Percentiles rank a stretch among this genome's conserved stretches.
Evolutionary conservation across 2,797 vertebrate species (phyloP).

Genomic region (Sebastes alutus): DNA sequence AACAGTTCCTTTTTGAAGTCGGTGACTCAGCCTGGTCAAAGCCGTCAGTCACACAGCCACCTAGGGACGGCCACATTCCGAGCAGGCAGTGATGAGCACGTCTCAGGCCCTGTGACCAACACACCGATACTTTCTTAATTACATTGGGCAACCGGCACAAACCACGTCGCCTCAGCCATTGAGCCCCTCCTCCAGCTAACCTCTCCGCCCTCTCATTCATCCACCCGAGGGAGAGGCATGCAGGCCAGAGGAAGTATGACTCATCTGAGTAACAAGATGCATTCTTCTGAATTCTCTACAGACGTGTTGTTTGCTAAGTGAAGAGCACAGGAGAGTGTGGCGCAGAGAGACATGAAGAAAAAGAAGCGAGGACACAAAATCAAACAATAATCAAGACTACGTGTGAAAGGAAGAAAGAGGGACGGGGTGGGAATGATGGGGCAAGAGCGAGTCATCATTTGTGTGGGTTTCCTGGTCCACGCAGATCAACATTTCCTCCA

Average conservation of each 20-base stretch:
- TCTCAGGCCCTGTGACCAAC: slow-evolving; percentile 41
- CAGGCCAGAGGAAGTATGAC: slow-evolving; percentile 88
- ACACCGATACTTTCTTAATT: slow-evolving; percentile 65
- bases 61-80: slow-evolving; percentile 40
- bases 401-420: slow-evolving; percentile 35
- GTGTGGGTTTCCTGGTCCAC: slow-evolving; percentile 69
- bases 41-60: slow-evolving; percentile 55
- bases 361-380: slow-evolving; percentile 25
- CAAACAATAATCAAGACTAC: slow-evolving; percentile 31
- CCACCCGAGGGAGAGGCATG: slow-evolving; percentile 80
- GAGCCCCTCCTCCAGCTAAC: slow-evolving; percentile 72
- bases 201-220: slow-evolving; percentile 80
- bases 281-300: slow-evolving; percentile 84
- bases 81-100: slow-evolving; percentile 27
- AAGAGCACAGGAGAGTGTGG: slow-evolving; percentile 68
- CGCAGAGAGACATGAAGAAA: slow-evolving; percentile 43
- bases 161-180: slow-evolving; percentile 55
- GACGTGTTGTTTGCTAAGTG: slow-evolving; percentile 82
- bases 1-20: slow-evolving; percentile 56
- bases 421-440: slow-evolving; percentile 42
- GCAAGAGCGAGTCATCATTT: slow-evolving; percentile 66
- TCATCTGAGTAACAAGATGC: slow-evolving; percentile 85
- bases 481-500: slow-evolving; percentile 73
- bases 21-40: slow-evolving; percentile 72
- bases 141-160: slow-evolving; percentile 65